A percentile compares a stretch with the other conserved stretches of the same genome.
phyloP scores from a whole-genome alignment of 2,888 invertebrate species.

The Sphaerophoria rueppellii region DNA sequence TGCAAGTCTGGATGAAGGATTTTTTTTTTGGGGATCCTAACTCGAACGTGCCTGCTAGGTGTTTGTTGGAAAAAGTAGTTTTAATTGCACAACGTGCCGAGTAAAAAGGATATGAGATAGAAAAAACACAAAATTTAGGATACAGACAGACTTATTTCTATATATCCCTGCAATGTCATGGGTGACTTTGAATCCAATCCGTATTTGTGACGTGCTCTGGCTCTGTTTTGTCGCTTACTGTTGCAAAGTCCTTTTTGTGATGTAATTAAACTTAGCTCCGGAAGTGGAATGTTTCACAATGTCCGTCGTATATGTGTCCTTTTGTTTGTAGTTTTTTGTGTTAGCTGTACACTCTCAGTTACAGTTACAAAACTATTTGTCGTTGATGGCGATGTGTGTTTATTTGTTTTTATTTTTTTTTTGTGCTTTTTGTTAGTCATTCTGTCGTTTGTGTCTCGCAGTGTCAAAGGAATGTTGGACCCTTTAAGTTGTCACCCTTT shows the following conservation, averaged over 20 bases:
- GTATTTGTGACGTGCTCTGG: slow-evolving; percentile 50
- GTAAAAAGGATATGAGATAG: slow-evolving; percentile 55
- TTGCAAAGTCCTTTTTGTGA: slow-evolving; percentile 38
- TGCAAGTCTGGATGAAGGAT: slow-evolving; percentile 35
- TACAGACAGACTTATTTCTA: slow-evolving; percentile 49
- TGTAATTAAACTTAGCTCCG: slow-evolving; percentile 62
- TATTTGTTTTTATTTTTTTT: neutral
- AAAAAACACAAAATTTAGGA: slow-evolving; percentile 35
- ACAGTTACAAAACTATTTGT: neutral
- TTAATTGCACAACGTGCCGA: slow-evolving; percentile 60
- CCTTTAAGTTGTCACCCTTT: slow-evolving; percentile 37
- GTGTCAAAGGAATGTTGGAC: slow-evolving; percentile 59
- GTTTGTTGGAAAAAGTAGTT: slow-evolving; percentile 34
- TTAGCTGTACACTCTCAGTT: neutral
- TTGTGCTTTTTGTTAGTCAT: slow-evolving; percentile 2
- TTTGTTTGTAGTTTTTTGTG: neutral
- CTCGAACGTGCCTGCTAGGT: slow-evolving; percentile 51
- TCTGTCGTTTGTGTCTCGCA: slow-evolving; percentile 39
- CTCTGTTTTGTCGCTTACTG: neutral
- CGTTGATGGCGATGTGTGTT: slow-evolving; percentile 28
- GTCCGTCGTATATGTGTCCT: slow-evolving; percentile 18
- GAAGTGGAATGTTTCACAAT: slow-evolving; percentile 40
- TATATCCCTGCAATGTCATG: slow-evolving; percentile 40
- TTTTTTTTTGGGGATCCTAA: slow-evolving; percentile 31
- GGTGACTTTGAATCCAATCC: neutral